A percentile compares a stretch with the other conserved stretches of the same genome.
Conservation (phyloP, 2,113 vertebrate species). For the Clupea harengus region DNA sequence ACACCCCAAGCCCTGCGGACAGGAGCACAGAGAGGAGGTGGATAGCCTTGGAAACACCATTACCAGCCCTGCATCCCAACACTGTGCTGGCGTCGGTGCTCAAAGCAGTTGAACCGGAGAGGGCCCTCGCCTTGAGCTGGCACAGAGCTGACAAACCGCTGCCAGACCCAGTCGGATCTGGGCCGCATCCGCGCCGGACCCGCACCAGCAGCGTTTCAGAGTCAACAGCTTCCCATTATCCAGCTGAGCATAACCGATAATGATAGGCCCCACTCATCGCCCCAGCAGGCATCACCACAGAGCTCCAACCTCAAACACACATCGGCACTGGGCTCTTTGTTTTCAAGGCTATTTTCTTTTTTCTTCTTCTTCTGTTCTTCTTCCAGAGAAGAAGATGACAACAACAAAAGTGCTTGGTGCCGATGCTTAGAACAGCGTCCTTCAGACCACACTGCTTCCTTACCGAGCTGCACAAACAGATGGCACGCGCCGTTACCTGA, state of each 20-base stretch:
- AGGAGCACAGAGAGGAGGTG: not conserved
- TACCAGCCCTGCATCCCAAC: not conserved
- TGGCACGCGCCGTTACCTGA: not conserved
- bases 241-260: not conserved
- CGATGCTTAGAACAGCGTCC: not conserved
- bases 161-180: not conserved
- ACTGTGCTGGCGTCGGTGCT: not conserved
- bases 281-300: not conserved
- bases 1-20: not conserved
- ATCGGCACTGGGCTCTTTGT: not conserved
- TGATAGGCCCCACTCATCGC: not conserved
- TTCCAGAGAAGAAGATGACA: not conserved
- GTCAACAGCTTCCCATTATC: not conserved
- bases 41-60: not conserved
- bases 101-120: not conserved
- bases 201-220: not conserved
- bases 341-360: not conserved
- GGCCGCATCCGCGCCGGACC: not conserved
- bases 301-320: not conserved
- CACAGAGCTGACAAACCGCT: not conserved
- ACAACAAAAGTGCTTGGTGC: not conserved
- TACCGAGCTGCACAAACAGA: not conserved
- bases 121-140: not conserved
- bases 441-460: not conserved
- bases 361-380: not conserved